Evolutionary conservation across 2,113 vertebrate genomes (phyloP).

Genomic region (Apus apus): DNA sequence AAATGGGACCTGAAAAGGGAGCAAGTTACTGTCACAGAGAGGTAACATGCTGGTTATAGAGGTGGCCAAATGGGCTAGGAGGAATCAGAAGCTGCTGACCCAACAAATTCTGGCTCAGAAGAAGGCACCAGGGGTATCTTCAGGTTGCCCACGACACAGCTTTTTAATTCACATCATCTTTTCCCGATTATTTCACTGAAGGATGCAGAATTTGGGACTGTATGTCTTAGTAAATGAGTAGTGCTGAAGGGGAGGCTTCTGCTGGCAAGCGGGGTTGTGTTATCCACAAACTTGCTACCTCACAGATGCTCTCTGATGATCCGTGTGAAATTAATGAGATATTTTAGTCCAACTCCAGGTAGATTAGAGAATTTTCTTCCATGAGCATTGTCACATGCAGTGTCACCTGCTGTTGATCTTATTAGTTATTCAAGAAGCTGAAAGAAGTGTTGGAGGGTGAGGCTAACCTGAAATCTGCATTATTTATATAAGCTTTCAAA

Average conservation of each 20-base stretch:
- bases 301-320: slow-evolving; percentile 20
- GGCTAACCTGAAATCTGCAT: neutral
- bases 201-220: neutral
- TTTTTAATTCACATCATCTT: neutral
- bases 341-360: neutral
- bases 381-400: neutral
- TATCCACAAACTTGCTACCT: neutral
- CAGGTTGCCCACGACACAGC: neutral
- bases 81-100: neutral
- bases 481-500: neutral
- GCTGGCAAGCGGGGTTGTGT: neutral
- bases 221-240: neutral
- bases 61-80: neutral
- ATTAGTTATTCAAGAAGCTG: neutral
- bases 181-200: neutral
- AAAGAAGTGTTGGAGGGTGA: neutral
- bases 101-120: neutral
- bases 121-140: neutral
- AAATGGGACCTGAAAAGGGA: neutral
- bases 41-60: neutral
- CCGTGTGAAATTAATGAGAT: slow-evolving; percentile 20
- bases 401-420: neutral
- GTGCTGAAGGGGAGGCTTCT: neutral
- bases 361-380: slow-evolving; percentile 9
- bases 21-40: neutral